These are phyloP conservation scores for Diplosoma virens DNA, from an alignment of 23 tunicate species.

Conservation along the genomic window DNA sequence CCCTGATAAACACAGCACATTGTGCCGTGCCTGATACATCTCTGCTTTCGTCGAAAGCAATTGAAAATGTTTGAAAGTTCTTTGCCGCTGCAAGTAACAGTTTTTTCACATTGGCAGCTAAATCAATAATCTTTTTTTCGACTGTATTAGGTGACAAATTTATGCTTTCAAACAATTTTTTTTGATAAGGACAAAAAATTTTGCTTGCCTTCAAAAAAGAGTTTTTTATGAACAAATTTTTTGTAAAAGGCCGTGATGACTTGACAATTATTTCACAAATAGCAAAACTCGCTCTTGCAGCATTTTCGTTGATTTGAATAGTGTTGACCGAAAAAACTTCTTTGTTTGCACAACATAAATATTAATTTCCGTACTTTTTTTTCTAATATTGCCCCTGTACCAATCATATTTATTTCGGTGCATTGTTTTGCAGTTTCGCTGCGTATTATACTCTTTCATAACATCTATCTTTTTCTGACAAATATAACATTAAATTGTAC, in stretches of 20 bases:
- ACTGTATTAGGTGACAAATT: conserved; percentile 22
- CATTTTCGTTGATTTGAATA: background rate
- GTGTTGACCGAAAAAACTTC: background rate
- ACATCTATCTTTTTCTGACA: background rate
- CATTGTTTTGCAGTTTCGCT: background rate
- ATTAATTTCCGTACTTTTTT: background rate
- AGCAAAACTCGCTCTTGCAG: conserved; percentile 42
- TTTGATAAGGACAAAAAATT: conserved; percentile 32
- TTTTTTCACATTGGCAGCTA: conserved; percentile 17
- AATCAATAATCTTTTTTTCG: conserved; percentile 7
- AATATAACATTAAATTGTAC: background rate
- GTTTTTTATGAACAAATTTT: conserved; percentile 31
- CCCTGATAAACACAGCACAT: too few relatives aligned
- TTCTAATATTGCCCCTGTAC: background rate
- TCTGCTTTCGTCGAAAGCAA: conserved; percentile 38
- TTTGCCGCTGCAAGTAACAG: too few relatives aligned
- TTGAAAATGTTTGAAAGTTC: conserved; percentile 12
- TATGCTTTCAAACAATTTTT: conserved; percentile 1
- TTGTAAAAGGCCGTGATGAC: background rate
- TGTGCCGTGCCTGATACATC: conserved; percentile 29
- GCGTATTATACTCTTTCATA: background rate
- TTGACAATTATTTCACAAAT: conserved; percentile 2
- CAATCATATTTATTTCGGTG: background rate
- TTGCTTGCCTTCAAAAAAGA: conserved; percentile 19
- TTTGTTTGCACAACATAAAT: background rate